Percentiles rank a stretch among this genome's conserved stretches.
Evolutionary conservation across 2,888 invertebrate genomes (phyloP).

Genomic region (Ophion obscuratus): DNA sequence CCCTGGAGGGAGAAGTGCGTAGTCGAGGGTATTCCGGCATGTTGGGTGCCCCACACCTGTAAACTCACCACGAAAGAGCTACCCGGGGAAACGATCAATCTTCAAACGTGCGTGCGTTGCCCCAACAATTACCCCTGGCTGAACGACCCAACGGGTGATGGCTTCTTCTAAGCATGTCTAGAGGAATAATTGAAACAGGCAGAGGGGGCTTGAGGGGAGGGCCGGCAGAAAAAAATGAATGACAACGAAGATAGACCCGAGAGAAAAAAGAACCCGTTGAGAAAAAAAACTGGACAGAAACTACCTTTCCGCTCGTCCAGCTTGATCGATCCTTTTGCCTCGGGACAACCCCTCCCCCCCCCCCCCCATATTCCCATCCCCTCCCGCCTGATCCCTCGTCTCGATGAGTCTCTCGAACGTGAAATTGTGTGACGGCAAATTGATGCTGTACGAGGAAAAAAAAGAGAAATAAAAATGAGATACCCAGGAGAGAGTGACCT

Average conservation of each 20-base stretch:
- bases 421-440: constrained; percentile 1
- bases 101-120: constrained; percentile 96
- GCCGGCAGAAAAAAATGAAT: constrained; percentile 12
- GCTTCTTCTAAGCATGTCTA: constrained; percentile 90
- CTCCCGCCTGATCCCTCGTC: too few relatives aligned
- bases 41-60: constrained; percentile 96
- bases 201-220: not conserved
- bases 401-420: constrained; percentile 2
- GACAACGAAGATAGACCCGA: not conserved
- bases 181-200: not conserved
- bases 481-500: not conserved
- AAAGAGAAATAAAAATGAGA: not conserved
- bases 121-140: constrained; percentile 98
- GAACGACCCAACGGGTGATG: constrained; percentile 95
- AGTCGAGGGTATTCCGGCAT: constrained; percentile 93
- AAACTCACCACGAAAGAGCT: constrained; percentile 96
- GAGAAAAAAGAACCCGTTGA: not conserved
- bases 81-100: constrained; percentile 96
- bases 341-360: not conserved
- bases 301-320: constrained; percentile 1
- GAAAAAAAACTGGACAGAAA: not conserved
- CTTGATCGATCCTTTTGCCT: not conserved
- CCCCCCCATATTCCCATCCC: not conserved
- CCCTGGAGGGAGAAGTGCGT: constrained; percentile 97
- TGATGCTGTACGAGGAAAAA: not conserved